phyloP scores from a whole-genome alignment of 2,888 invertebrate species.

The Rutpela maculata region DNA sequence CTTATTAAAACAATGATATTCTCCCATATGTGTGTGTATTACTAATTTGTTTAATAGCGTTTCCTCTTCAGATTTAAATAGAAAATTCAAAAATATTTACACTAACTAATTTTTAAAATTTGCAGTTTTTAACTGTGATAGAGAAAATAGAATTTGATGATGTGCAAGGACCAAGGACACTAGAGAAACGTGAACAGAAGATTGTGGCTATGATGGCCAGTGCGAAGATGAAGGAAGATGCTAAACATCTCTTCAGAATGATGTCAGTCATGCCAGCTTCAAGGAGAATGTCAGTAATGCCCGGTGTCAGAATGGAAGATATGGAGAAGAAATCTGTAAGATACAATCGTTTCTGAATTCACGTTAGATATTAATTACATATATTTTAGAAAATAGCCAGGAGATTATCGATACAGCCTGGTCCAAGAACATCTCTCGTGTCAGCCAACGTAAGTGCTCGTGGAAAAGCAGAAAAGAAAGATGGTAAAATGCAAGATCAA shows the following conservation, averaged over 20 bases:
- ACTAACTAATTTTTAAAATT: neutral
- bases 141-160: conserved; percentile 72
- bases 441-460: no score
- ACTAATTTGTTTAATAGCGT: no score
- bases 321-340: conserved; percentile 26
- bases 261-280: conserved; percentile 74
- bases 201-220: conserved; percentile 73
- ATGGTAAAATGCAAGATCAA: no score
- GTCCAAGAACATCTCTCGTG: no score
- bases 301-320: conserved; percentile 67
- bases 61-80: no score
- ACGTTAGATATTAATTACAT: neutral
- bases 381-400: neutral
- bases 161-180: conserved; percentile 66
- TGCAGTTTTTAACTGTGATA: conserved; percentile 67
- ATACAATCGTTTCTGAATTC: no score
- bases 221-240: conserved; percentile 71
- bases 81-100: no score
- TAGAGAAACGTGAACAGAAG: conserved; percentile 72
- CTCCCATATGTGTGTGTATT: no score
- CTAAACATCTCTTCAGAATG: conserved; percentile 72
- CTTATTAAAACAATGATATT: no score
- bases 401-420: conserved; percentile 14
- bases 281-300: conserved; percentile 75
- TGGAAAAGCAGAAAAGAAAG: neutral